Conservation (phyloP, 2,113 vertebrate species). For the Erinaceus europaeus region DNA sequence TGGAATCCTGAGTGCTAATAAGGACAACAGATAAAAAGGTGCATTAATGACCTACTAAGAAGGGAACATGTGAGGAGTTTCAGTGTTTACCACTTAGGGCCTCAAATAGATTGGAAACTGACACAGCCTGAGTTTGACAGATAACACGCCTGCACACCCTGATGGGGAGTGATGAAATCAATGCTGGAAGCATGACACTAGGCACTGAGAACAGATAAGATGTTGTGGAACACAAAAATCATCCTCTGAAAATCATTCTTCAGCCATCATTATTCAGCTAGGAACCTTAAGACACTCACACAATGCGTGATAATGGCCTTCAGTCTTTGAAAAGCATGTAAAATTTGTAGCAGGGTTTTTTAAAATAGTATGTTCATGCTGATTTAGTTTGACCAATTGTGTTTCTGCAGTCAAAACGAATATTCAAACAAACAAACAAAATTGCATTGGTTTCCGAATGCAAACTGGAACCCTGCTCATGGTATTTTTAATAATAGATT, state of each 20-base stretch:
- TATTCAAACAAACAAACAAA: background rate
- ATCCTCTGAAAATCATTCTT: background rate
- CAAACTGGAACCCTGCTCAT: background rate
- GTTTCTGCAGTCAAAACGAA: background rate
- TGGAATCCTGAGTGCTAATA: background rate
- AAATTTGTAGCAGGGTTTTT: background rate
- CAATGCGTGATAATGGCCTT: background rate
- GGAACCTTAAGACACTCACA: background rate
- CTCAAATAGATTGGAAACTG: background rate
- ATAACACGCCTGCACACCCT: background rate
- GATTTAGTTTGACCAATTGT: background rate
- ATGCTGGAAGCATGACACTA: background rate
- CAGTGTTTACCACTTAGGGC: background rate
- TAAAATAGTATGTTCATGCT: background rate
- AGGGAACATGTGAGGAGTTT: background rate
- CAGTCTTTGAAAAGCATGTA: background rate
- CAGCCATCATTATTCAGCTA: background rate
- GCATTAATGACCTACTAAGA: background rate
- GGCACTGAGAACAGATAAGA: background rate
- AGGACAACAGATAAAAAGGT: background rate
- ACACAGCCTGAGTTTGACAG: background rate
- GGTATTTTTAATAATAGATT: constrained; percentile 35
- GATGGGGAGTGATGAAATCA: rapidly evolving
- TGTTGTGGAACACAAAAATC: background rate
- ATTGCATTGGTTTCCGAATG: background rate